Evolutionary conservation across 2,888 invertebrate species (phyloP).

Genomic region (Lottia scabra): DNA sequence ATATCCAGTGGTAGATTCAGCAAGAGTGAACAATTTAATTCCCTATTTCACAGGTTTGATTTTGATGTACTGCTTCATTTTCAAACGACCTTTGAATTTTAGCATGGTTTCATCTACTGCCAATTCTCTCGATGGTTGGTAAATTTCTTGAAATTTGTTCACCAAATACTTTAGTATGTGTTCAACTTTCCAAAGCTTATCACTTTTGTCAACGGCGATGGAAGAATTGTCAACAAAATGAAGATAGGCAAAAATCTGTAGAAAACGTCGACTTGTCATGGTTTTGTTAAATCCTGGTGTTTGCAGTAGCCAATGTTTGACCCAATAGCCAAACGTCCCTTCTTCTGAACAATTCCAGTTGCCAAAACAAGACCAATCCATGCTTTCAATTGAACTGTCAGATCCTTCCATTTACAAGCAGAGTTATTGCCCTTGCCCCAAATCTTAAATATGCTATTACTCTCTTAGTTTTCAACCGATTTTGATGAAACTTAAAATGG

Average conservation of each 20-base stretch:
- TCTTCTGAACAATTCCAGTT: too few species aligned
- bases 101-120: not conserved
- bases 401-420: too few species aligned
- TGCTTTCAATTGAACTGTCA: too few species aligned
- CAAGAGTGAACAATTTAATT: not conserved
- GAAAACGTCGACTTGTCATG: not conserved
- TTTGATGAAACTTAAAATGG: too few species aligned
- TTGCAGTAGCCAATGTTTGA: not conserved
- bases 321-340: not conserved
- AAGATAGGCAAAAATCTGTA: not conserved
- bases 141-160: not conserved
- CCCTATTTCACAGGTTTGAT: not conserved
- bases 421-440: too few species aligned
- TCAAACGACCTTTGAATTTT: not conserved
- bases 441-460: too few species aligned
- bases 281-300: not conserved
- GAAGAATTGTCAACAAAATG: not conserved
- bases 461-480: too few species aligned
- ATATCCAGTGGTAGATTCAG: not conserved
- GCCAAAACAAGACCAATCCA: too few species aligned
- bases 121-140: not conserved
- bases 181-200: not conserved
- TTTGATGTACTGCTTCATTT: not conserved
- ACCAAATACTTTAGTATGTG: not conserved
- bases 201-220: not conserved